phyloP scores from a whole-genome alignment of 2,797 vertebrate genomes.

The Ceyx erithaca region DNA sequence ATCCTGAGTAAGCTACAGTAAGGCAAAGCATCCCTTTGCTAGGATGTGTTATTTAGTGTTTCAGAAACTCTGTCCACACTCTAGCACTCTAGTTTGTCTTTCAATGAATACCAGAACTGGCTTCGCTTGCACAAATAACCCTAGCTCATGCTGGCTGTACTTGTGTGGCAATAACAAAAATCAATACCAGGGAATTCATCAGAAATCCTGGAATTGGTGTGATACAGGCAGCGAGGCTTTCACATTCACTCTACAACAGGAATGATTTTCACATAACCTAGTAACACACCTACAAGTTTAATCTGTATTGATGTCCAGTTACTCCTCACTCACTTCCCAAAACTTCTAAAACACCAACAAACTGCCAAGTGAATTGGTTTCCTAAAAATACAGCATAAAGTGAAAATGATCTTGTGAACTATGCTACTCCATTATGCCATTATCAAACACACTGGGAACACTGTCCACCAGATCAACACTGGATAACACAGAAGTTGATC shows the following conservation, averaged over 20 bases:
- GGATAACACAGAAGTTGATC: background rate
- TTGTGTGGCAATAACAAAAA: background rate
- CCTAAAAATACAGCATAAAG: background rate
- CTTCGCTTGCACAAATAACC: background rate
- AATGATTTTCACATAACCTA: background rate
- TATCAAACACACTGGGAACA: background rate
- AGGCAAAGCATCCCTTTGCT: background rate
- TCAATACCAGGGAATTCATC: background rate
- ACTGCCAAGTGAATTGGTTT: background rate
- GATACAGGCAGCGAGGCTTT: background rate
- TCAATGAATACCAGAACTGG: background rate
- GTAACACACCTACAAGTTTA: background rate
- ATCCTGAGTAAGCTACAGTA: background rate
- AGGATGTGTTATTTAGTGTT: background rate
- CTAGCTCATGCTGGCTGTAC: background rate
- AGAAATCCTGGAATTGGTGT: background rate
- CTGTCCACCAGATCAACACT: background rate
- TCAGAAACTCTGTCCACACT: background rate
- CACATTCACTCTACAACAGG: background rate
- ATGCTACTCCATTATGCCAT: background rate
- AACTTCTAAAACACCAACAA: background rate
- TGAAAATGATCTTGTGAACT: background rate
- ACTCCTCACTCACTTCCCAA: background rate
- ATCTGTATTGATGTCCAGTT: background rate
- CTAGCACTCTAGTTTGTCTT: background rate